Base-by-base conservation (phyloP, 2,113 vertebrate species). In the Prochilodus magdalenae region DNA sequence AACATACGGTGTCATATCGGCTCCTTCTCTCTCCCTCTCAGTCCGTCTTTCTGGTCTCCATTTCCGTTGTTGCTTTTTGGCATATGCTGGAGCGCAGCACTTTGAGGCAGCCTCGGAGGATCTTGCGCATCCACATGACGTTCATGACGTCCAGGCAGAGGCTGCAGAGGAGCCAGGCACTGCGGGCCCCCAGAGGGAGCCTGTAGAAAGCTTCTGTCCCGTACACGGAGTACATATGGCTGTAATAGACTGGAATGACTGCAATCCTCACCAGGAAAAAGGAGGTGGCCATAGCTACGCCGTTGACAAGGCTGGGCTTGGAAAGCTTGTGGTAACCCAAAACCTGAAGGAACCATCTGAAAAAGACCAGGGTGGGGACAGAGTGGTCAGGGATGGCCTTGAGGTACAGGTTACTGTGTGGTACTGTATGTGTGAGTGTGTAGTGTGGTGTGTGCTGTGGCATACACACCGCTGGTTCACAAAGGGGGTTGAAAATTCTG, bases 81-180 rank as follows among this genome's bases (percentile, higher is more conserved):
- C 1, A 27, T 74, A 93, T 91, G 4, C 93, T 89, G 62, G 94
- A 92, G 86, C 88, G 84, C 83, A 97, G 89, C 62, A 96, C 94
- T 87, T 94, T 95, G 84, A 93, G 88, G 90, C 96, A 97, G 76
- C 96, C 96, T 83, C 90, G 94, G 67, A 94, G 90, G 73, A 97
- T 97, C 88, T 93, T 96, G 86, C 94, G 87, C 96, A 97, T 97
- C 96, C 96, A 97, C 92, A 95, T 95, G 79, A 95, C 66, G 62
- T 97, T 97, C 95, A 97, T 95, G 70, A 96, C 67, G 87, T 97
- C 96, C 89, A 97, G 88, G 74, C 93, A 84, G 83, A 91, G 2
- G 59, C 96, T 95, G 55, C 91, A 89, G 80, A 85, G 63, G 26
- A 95, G 85, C 96, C 96, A 97, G 85, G 91, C 83, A 60, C 65